phyloP scores from a whole-genome alignment of 1,140 invertebrate genomes.

The Diabrotica undecimpunctata region DNA sequence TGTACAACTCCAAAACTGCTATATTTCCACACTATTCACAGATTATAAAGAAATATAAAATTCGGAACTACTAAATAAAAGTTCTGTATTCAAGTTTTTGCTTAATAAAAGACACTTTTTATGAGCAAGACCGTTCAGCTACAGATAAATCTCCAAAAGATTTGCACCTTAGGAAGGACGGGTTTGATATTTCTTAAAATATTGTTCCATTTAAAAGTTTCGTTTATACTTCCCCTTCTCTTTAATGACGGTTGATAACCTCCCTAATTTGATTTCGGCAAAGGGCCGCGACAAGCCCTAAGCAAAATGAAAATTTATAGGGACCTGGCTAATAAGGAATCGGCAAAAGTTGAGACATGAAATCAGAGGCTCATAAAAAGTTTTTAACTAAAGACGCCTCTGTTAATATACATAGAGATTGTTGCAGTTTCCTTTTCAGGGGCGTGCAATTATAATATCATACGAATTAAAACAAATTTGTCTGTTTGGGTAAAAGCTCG shows the following conservation, averaged over 20 bases:
- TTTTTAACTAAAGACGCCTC: slow-evolving; percentile 2
- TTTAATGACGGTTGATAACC: not conserved
- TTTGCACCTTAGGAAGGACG: not conserved
- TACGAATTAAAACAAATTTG: too few relatives aligned
- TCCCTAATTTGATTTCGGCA: not conserved
- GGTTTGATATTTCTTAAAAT: not conserved
- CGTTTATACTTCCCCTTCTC: not conserved
- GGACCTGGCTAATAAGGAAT: not conserved
- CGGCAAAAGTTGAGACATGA: not conserved
- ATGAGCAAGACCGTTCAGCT: too few relatives aligned
- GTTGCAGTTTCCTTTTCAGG: not conserved
- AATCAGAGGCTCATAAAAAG: not conserved
- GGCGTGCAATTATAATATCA: too few relatives aligned
- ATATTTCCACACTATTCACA: too few relatives aligned
- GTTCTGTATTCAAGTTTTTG: too few relatives aligned
- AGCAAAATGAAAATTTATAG: not conserved
- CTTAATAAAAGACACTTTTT: too few relatives aligned
- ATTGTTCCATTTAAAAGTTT: not conserved
- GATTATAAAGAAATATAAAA: too few relatives aligned
- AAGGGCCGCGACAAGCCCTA: not conserved
- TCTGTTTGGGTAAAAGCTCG: too few relatives aligned
- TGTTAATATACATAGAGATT: not conserved
- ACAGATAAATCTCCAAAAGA: not conserved
- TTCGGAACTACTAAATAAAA: too few relatives aligned
- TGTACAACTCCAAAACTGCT: too few relatives aligned